Evolutionary conservation across 2,888 invertebrate species (phyloP), one percentile per base, ranked within the genome.

Genomic region (Ophonus ardosiacus): DNA sequence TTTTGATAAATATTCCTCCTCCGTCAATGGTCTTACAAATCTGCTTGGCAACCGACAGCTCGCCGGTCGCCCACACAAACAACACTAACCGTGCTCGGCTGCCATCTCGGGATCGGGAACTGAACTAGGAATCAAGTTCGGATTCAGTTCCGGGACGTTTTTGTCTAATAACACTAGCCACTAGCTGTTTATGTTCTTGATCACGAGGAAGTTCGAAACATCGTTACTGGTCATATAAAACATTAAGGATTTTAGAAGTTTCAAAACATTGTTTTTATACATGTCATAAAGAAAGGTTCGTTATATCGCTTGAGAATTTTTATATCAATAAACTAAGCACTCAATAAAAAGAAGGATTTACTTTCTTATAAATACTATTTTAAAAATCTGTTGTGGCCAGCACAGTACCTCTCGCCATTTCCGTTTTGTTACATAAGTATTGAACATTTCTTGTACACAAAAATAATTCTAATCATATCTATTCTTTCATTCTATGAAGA

Each of bases 121-220:
- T 21, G 10, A 24, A 21, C 63, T 13, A 24, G 63, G 24, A 24
- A 63, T 24, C 21, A 63, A 63, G 18, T 59, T 31, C 7, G 31
- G 68, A 38, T 24, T 31, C 38, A 68, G 68, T 68, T 68, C 68
- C 68, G n/a, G 68, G n/a, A 24, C n/a, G 38, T 68, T 68, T 68
- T 68, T 68, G 68, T 68, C 68, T 74, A 43, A 74, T 74, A 74
- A 74, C 71, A 31, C n/a, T n/a, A n/a, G n/a, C n/a, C n/a, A 71
- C 68, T 74, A 74, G 43, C 43, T 74, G 71, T 74, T 74, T 74
- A 74, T 74, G 43, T 40, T 40, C 21, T 43, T 74, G 18, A 74
- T 43, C 71, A 74, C 51, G 43, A 74, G 17, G 10, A 74, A 74
- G 40, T 74, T 74, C 43, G 71, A 43, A 51, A 43, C 40, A 74